Evolutionary conservation across 2,113 vertebrate genomes (phyloP).

Genomic region (Microcebus lehilahytsara): DNA sequence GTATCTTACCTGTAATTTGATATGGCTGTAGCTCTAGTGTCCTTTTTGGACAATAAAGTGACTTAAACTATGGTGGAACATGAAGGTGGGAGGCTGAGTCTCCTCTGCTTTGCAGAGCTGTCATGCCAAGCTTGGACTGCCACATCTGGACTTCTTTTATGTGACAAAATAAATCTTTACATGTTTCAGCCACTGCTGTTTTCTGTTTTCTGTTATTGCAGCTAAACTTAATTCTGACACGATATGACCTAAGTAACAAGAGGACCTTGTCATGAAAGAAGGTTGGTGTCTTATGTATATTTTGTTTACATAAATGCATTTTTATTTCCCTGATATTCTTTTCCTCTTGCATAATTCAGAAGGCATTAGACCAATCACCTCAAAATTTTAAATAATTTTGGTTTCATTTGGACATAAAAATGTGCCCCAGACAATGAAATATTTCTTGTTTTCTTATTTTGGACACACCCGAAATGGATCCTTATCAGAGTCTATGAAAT

Average conservation of each 20-base stretch:
- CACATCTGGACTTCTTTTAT: background rate
- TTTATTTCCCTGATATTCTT: background rate
- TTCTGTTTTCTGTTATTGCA: background rate
- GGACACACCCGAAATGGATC: background rate
- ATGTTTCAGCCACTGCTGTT: background rate
- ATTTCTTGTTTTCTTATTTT: background rate
- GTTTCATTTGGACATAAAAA: background rate
- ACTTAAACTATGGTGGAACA: background rate
- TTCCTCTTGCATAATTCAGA: background rate
- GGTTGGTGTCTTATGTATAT: background rate
- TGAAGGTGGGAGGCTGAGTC: background rate
- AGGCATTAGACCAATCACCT: background rate
- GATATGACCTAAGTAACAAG: background rate
- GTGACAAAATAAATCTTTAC: background rate
- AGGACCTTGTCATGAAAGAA: background rate
- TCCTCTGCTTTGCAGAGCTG: background rate
- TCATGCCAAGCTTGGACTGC: background rate
- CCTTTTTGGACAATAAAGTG: background rate
- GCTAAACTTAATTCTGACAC: background rate
- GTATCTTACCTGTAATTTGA: background rate
- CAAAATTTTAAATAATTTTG: background rate
- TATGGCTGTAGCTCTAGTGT: background rate
- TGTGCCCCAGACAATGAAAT: background rate
- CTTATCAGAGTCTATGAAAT: background rate
- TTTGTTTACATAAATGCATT: constrained; percentile 5